A percentile compares a stretch with the other conserved stretches of the same genome.
phyloP scores from a whole-genome alignment of 2,888 invertebrate genomes.

The Tricholauxania praeusta region DNA sequence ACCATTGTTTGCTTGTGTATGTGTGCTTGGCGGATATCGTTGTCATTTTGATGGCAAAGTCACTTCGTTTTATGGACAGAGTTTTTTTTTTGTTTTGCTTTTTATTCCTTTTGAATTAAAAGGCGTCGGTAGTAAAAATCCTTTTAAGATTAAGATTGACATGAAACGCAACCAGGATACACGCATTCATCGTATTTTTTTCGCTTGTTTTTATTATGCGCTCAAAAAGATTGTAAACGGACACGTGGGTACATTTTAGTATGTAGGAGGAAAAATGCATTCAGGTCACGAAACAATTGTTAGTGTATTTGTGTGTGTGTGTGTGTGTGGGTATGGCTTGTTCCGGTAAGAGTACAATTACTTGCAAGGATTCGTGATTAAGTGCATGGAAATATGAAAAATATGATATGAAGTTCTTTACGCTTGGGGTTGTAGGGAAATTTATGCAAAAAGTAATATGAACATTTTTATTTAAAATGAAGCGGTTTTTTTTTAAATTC shows the following conservation, averaged over 20 bases:
- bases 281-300: conserved; percentile 25
- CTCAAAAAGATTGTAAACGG: conserved; percentile 1
- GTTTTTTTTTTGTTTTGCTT: not conserved
- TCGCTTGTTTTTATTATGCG: not conserved
- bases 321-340: not conserved
- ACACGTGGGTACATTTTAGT: conserved; percentile 20
- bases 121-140: conserved; percentile 56
- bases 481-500: too few relatives aligned
- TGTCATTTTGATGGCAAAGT: conserved; percentile 31
- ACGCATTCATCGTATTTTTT: conserved; percentile 28
- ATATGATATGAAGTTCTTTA: not conserved
- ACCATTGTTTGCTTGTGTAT: conserved; percentile 7
- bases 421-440: not conserved
- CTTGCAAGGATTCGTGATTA: conserved; percentile 23
- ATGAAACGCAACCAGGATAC: conserved; percentile 44
- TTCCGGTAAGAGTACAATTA: conserved; percentile 12
- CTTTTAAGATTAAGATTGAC: conserved; percentile 54
- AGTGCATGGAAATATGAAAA: not conserved
- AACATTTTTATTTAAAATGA: too few relatives aligned
- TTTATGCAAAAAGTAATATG: not conserved
- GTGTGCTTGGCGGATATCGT: conserved; percentile 2
- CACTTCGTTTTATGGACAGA: conserved; percentile 34
- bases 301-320: too few relatives aligned
- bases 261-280: conserved; percentile 22
- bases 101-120: conserved; percentile 25